Evolutionary conservation across 2,888 invertebrate species (phyloP).

Genomic region (Pterostichus madidus): DNA sequence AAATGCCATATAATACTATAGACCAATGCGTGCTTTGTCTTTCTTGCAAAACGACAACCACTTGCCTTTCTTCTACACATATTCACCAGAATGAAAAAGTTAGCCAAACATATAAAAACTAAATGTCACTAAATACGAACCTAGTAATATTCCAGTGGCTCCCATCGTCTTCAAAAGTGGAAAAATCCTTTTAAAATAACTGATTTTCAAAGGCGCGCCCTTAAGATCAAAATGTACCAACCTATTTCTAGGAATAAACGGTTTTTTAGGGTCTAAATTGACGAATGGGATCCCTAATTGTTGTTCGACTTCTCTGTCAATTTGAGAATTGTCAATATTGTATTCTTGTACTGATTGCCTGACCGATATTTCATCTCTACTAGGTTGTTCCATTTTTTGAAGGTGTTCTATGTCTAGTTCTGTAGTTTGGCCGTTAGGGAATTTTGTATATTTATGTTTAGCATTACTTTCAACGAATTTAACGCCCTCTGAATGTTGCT

Average conservation of each 20-base stretch:
- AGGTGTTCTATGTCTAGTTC: slow-evolving; percentile 69
- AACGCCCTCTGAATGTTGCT: slow-evolving; percentile 71
- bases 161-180: slow-evolving; percentile 81
- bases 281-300: slow-evolving; percentile 77
- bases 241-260: slow-evolving; percentile 79
- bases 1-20: too few relatives aligned
- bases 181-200: slow-evolving; percentile 81
- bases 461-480: slow-evolving; percentile 72
- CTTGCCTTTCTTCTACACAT: too few relatives aligned
- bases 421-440: slow-evolving; percentile 67
- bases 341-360: slow-evolving; percentile 55
- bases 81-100: too few relatives aligned
- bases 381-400: slow-evolving; percentile 75
- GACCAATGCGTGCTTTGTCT: too few relatives aligned
- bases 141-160: slow-evolving; percentile 82
- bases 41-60: too few relatives aligned
- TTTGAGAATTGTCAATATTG: slow-evolving; percentile 69
- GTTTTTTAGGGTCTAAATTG: slow-evolving; percentile 75
- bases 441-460: slow-evolving; percentile 59
- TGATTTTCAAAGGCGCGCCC: slow-evolving; percentile 86
- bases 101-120: too few relatives aligned
- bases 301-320: slow-evolving; percentile 73
- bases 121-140: too few relatives aligned
- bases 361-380: slow-evolving; percentile 74
- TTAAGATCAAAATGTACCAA: slow-evolving; percentile 89